These are phyloP conservation scores for Plestiodon gilberti DNA, from an alignment of 2,113 vertebrate species.

Conservation along the genomic window DNA sequence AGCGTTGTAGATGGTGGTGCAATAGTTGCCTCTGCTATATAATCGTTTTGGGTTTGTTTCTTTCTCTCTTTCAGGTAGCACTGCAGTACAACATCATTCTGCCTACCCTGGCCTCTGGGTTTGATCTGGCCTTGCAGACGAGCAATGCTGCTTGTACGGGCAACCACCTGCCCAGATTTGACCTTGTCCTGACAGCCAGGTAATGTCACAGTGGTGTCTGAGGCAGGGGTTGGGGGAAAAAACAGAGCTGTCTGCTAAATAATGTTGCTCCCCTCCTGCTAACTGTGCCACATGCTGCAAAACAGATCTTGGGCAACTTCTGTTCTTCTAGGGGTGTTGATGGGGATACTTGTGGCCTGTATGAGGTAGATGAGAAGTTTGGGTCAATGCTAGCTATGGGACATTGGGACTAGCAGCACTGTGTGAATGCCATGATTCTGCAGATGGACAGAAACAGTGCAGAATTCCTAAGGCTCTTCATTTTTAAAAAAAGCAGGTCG, in stretches of 20 bases:
- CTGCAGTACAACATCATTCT: conserved; percentile 70
- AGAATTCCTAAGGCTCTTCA: background rate
- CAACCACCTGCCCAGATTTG: conserved; percentile 51
- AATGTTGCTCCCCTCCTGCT: background rate
- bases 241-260: background rate
- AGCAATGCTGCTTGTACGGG: conserved; percentile 50
- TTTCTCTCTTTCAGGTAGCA: conserved; percentile 57
- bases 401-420: background rate
- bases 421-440: background rate
- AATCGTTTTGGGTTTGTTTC: too few relatives aligned
- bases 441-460: background rate
- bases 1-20: background rate
- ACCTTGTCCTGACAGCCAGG: conserved; percentile 64
- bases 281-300: background rate
- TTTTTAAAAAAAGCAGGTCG: background rate
- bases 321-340: background rate
- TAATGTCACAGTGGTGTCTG: conserved; percentile 48
- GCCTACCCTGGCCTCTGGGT: conserved; percentile 61
- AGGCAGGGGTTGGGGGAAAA: background rate
- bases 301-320: background rate
- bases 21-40: background rate
- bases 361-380: background rate
- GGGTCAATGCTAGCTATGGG: background rate
- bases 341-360: background rate
- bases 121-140: conserved; percentile 34